phyloP scores from a whole-genome alignment of 2,797 vertebrate species.

The Rhinella marina region DNA sequence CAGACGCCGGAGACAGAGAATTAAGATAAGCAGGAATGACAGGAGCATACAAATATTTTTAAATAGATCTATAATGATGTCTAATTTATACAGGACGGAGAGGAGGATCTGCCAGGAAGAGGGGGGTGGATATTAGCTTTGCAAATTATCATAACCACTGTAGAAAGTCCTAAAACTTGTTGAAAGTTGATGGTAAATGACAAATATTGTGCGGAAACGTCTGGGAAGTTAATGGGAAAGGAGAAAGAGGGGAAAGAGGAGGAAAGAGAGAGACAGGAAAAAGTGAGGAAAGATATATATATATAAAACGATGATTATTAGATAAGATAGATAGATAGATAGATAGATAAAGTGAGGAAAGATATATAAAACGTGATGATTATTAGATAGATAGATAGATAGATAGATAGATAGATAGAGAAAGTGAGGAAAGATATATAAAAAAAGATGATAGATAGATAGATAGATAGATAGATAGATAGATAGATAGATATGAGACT shows the following conservation, averaged over 20 bases:
- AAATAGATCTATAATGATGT: conserved; percentile 50
- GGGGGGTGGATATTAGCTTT: conserved; percentile 4
- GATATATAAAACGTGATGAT: no score
- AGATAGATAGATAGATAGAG: no score
- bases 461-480: no score
- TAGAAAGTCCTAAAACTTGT: conserved; percentile 9
- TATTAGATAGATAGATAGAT: no score
- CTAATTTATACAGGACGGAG: conserved; percentile 46
- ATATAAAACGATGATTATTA: no score
- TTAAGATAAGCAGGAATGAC: conserved; percentile 57
- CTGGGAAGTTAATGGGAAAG: not conserved
- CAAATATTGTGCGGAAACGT: not conserved
- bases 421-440: no score
- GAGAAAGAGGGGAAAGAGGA: not conserved
- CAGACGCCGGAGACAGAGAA: conserved; percentile 38
- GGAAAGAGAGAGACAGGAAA: not conserved
- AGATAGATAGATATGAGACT: no score
- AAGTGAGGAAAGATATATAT: not conserved
- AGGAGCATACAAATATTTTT: conserved; percentile 51
- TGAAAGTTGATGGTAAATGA: conserved; percentile 5
- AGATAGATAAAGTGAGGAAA: no score
- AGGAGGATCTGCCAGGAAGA: not conserved
- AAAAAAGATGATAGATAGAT: no score
- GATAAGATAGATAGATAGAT: no score
- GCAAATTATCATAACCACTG: conserved; percentile 40